Base-by-base conservation (phyloP, 2,797 vertebrate species). In the Picus viridis region DNA sequence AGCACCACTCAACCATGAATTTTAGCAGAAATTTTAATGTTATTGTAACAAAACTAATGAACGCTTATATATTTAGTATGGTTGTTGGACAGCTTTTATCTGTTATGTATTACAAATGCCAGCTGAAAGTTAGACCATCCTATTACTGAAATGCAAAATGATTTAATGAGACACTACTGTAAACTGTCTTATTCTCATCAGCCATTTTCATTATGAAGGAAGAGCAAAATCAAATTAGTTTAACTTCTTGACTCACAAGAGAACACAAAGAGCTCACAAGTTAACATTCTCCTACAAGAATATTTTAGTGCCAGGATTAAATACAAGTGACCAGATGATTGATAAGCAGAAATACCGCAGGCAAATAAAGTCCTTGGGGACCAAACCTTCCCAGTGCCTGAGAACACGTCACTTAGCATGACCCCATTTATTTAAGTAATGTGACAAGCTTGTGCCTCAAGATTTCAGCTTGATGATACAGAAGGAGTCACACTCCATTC, bases 221-320 rank as follows among this genome's bases (percentile, higher is more conserved):
- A 83, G 45, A 53, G 26, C 64, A 89, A 65, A 58, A 72, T 76
- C 64, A 89, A 90, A 61, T 74, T 83, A 64, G 16, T 74, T 87
- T 87, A 76, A 68, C 58, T 81, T 93, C 51, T 87, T 86, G 39
- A 77, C 56, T 84, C 10, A 0, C 16, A 62, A 41, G 61, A 90
- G 54, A 82, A 76, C 70, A 73, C 20, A 86, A 89, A 89, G 56
- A 86, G 56, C 56, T 94, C 83, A 79, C 45, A 80, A 77, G 89
- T 88, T 88, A 89, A 75, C 63, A 85, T 94, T 94, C 45, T 75
- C 34, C 62, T 92, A 15, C 23, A 89, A 72, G 78, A 80, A 83
- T 67, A 2, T 81, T 90, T 90, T 73, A 73, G 53, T 64, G 36
- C 20, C 63, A 77, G 51, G 53, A 71, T 67, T 91, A 89, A 90